Conservation (phyloP, 2,888 invertebrate genomes). For the Barypeithes pellucidus region DNA sequence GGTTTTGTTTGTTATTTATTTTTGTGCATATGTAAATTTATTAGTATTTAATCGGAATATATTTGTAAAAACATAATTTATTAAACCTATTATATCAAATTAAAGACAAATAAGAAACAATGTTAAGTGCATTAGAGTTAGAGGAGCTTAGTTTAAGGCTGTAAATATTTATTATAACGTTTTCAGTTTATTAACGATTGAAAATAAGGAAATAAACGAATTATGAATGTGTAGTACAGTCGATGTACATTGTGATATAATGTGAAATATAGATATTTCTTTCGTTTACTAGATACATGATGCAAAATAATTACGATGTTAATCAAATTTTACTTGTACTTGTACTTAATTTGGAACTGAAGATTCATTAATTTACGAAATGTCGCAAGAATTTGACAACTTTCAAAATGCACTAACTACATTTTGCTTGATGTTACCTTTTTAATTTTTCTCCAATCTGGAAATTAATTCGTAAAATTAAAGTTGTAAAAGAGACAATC, state of each 20-base stretch:
- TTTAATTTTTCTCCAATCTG: too few species aligned
- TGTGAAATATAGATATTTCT: constrained; percentile 58
- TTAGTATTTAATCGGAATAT: constrained; percentile 53
- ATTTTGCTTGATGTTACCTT: too few species aligned
- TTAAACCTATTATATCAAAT: constrained; percentile 55
- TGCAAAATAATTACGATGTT: constrained; percentile 21
- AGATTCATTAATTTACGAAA: neutral
- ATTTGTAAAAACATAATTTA: constrained; percentile 59
- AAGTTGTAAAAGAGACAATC: too few species aligned
- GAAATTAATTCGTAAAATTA: too few species aligned
- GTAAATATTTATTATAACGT: constrained; percentile 60
- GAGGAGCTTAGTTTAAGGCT: constrained; percentile 64
- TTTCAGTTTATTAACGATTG: constrained; percentile 55
- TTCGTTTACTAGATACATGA: constrained; percentile 30
- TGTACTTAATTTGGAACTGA: neutral
- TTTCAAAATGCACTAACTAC: too few species aligned
- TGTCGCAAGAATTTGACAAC: too few species aligned
- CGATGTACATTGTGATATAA: constrained; percentile 66
- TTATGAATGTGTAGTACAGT: constrained; percentile 64
- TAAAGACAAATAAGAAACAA: constrained; percentile 59
- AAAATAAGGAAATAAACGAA: constrained; percentile 60
- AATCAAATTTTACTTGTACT: constrained; percentile 27
- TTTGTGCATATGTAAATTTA: constrained; percentile 61
- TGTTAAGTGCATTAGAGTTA: constrained; percentile 58
- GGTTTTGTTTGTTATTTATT: constrained; percentile 52